Evolutionary conservation across 2,888 invertebrate species (phyloP).

Genomic region (Nomada ferruginata): DNA sequence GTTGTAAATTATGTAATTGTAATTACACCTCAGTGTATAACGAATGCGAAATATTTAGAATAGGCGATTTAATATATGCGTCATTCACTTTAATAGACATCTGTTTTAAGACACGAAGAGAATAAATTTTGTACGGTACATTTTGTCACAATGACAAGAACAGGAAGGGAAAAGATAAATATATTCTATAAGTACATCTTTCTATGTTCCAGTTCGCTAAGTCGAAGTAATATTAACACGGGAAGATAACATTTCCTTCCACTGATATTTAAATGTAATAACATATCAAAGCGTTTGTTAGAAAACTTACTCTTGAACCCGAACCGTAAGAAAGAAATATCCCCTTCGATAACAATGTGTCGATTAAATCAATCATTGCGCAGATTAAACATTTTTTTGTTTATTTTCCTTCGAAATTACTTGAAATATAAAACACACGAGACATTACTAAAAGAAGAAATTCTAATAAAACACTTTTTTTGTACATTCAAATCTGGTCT

Average conservation of each 20-base stretch:
- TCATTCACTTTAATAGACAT: neutral
- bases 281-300: conserved; percentile 66
- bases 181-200: conserved; percentile 11
- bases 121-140: neutral
- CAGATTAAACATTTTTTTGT: conserved; percentile 44
- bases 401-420: conserved; percentile 53
- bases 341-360: conserved; percentile 30
- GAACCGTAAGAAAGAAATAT: conserved; percentile 32
- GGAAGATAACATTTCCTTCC: conserved; percentile 52
- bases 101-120: too few relatives aligned
- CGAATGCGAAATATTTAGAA: conserved; percentile 15
- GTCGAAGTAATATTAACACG: conserved; percentile 24
- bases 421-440: conserved; percentile 50
- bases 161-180: neutral
- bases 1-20: conserved; percentile 1
- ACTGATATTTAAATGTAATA: conserved; percentile 49
- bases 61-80: conserved; percentile 21
- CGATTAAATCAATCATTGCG: conserved; percentile 36
- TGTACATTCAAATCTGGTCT: conserved; percentile 65
- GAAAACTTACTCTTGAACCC: conserved; percentile 38
- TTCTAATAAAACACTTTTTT: conserved; percentile 69
- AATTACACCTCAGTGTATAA: conserved; percentile 15
- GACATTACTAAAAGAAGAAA: conserved; percentile 49
- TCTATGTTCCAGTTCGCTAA: conserved; percentile 58
- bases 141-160: conserved; percentile 6